These are phyloP conservation scores for Elymnias hypermnestra DNA, from an alignment of 1,140 invertebrate species.

Conservation along the genomic window DNA sequence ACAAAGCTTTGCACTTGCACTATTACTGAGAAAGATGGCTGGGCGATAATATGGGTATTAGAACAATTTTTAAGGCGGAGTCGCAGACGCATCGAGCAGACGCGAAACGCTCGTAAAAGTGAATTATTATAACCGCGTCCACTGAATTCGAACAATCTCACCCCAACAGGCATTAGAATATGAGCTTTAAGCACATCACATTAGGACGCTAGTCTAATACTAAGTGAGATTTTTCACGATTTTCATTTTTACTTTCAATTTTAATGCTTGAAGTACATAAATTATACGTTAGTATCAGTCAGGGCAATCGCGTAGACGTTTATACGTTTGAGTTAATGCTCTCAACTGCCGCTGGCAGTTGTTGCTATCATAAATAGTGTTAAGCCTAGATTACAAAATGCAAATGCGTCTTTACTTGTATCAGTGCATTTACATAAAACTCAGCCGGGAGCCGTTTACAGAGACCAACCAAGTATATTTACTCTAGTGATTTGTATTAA, in stretches of 20 bases:
- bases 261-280: conserved; percentile 23
- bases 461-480: conserved; percentile 9
- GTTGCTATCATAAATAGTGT: conserved; percentile 12
- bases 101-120: conserved; percentile 64
- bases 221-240: conserved; percentile 14
- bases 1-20: conserved; percentile 12
- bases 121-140: conserved; percentile 65
- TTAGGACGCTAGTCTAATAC: conserved; percentile 12
- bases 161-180: conserved; percentile 21
- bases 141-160: conserved; percentile 63
- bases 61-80: conserved; percentile 56
- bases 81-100: conserved; percentile 58
- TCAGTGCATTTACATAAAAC: conserved; percentile 16
- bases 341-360: conserved; percentile 2
- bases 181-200: conserved; percentile 18
- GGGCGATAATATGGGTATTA: conserved; percentile 63
- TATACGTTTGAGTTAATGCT: conserved; percentile 7
- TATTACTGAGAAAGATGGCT: conserved; percentile 41
- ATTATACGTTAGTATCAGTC: conserved; percentile 22
- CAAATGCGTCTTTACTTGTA: conserved; percentile 14
- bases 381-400: conserved; percentile 16
- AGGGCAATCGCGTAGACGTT: conserved; percentile 9
- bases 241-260: conserved; percentile 25
- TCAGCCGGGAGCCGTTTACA: conserved; percentile 9
- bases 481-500: not conserved